Base-by-base conservation (phyloP, 2,797 vertebrate species). In the Characodon lateralis region DNA sequence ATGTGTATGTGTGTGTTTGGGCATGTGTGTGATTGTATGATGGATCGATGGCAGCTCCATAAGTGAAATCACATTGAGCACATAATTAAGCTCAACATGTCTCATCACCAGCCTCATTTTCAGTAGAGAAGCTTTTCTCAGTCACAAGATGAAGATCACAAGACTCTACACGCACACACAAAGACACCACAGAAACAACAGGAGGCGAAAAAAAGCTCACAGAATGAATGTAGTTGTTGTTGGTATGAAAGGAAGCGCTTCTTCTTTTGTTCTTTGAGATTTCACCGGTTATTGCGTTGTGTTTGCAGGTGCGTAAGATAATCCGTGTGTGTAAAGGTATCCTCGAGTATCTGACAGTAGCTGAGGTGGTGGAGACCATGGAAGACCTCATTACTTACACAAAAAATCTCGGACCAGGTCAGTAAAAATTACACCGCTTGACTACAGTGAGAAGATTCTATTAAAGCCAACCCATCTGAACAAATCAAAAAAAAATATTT, bases 311-410 rank as follows among this genome's bases (percentile, higher is more conserved):
- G 86, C 97, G 98, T 83, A 99, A 97, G 95, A 99, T 99, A 78
- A 99, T 99, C 83, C 95, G 98, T 71, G 98, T 99, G 85, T 99
- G 98, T 95, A 99, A 98, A 95, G 98, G 98, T 59, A 99, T 99
- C 92, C 91, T 99, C 83, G 98, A 99, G 93, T 99, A 99, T 89
- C 95, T 99, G 90, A 95, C 97, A 1, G 98, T 99, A 83, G 97
- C 98, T 0, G 98, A 99, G 85, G 98, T 99, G 81, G 98, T 99
- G 83, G 98, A 99, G 90, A 98, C 96, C 71, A 99, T 99, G 98
- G 98, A 99, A 93, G 98, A 99, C 91, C 95, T 99, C 93, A 96
- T 99, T 91, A 99, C 98, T n/a, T 99, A 99, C 86, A 99, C 98
- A 31, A 99, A 99, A 94, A 99, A 99, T 90, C 95, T 99, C 75